These are phyloP conservation scores for Ploceus nigricollis DNA, from an alignment of 2,113 vertebrate species.

Conservation along the genomic window DNA sequence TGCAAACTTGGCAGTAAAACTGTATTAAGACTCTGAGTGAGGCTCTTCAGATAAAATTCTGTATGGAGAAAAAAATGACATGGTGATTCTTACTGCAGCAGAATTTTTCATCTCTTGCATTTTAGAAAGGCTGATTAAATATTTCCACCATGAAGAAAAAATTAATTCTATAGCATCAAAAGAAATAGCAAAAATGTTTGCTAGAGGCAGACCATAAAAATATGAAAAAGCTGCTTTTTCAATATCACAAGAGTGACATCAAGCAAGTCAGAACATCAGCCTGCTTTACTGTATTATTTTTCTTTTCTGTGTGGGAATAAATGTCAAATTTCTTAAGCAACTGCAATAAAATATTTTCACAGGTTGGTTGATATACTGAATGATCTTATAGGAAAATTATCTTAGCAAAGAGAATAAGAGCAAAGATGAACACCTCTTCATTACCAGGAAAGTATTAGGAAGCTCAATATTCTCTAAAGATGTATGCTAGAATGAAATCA, in stretches of 20 bases:
- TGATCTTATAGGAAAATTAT: not conserved
- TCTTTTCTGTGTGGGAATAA: not conserved
- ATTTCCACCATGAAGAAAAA: not conserved
- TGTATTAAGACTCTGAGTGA: not conserved
- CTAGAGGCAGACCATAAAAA: not conserved
- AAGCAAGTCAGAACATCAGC: not conserved
- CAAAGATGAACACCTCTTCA: not conserved
- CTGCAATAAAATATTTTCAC: not conserved
- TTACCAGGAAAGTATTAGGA: not conserved
- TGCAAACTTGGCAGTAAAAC: not conserved
- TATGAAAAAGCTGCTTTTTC: not conserved
- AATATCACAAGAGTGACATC: not conserved
- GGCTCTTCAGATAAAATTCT: not conserved
- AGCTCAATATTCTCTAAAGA: not conserved
- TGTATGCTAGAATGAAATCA: not conserved
- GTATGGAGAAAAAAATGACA: not conserved
- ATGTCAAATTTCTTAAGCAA: not conserved
- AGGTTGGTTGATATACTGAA: not conserved
- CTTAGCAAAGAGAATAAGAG: not conserved
- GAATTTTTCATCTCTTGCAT: not conserved
- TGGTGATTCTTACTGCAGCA: not conserved
- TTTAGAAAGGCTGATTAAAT: not conserved
- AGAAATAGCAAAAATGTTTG: not conserved
- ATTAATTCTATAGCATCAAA: not conserved
- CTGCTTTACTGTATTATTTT: not conserved